Evolutionary conservation across 2,113 vertebrate species (phyloP).

Genomic region (sheep (Ovis aries)): ARS-UI_Ramb_v3.0 NC_056061.1:89357001-89357500

Average conservation of each 20-base stretch:
- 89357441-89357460: background rate
- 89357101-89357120: too few relatives aligned
- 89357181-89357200: background rate
- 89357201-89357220: background rate
- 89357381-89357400: background rate
- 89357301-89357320: fast-evolving
- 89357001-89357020: background rate
- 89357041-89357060: background rate
- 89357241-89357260: fast-evolving
- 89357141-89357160: background rate
- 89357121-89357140: fast-evolving
- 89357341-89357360: background rate
- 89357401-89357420: background rate
- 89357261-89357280: fast-evolving
- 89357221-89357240: fast-evolving
- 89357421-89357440: background rate
- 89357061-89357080: background rate
- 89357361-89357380: background rate
- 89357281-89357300: fast-evolving
- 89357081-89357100: background rate
- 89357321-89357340: background rate
- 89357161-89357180: fast-evolving
- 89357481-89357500: background rate
- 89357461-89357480: background rate
- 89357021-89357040: background rate